phyloP scores from a whole-genome alignment of 2,888 invertebrate genomes.

The Mantis religiosa region DNA sequence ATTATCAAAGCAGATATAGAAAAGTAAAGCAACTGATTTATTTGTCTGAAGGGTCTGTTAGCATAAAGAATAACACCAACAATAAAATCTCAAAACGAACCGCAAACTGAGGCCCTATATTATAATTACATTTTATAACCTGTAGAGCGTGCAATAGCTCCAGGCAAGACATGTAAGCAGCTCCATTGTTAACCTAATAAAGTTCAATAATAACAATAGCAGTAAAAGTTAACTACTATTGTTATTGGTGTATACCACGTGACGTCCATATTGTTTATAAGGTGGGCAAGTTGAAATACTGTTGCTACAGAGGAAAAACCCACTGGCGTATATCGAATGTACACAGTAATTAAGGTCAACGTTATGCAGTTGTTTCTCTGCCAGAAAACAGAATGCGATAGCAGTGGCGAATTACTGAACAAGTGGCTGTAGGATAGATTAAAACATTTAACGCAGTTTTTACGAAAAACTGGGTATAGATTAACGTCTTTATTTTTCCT shows the following conservation, averaged over 20 bases:
- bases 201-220: not conserved
- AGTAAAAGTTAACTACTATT: not conserved
- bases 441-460: too few relatives aligned
- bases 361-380: not conserved
- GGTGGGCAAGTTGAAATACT: not conserved
- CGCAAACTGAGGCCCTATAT: not conserved
- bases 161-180: not conserved
- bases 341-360: not conserved
- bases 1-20: too few relatives aligned
- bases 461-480: too few relatives aligned
- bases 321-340: not conserved
- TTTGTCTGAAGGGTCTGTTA: too few relatives aligned
- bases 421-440: not conserved
- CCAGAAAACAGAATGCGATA: not conserved
- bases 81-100: not conserved
- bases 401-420: not conserved
- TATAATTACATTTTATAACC: not conserved
- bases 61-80: too few relatives aligned
- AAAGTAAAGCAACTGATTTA: too few relatives aligned
- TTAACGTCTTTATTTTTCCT: too few relatives aligned
- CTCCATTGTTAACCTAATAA: not conserved
- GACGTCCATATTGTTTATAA: not conserved
- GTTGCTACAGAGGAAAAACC: not conserved
- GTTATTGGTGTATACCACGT: not conserved
- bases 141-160: not conserved